A percentile compares a stretch with the other conserved stretches of the same genome.
These are phyloP conservation scores for Epistrophella euchroma DNA, from an alignment of 2,888 invertebrate genomes.

Conservation along the genomic window DNA sequence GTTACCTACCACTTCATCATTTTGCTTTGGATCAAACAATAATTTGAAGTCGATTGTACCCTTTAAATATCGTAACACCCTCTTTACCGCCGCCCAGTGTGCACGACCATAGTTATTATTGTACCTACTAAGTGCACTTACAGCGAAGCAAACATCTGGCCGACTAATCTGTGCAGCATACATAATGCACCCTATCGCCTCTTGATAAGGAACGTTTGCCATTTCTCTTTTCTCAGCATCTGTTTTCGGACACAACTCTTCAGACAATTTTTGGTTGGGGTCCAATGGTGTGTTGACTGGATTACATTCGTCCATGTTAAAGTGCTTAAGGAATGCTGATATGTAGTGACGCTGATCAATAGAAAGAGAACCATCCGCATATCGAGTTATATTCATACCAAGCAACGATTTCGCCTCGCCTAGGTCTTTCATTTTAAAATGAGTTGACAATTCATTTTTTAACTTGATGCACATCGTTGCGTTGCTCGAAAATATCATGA, in stretches of 20 bases:
- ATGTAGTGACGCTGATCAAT: constrained; percentile 42
- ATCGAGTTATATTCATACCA: constrained; percentile 2
- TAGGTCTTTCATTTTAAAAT: constrained; percentile 62
- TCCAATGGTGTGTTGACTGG: constrained; percentile 59
- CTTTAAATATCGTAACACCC: background rate
- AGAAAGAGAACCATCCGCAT: constrained; percentile 17
- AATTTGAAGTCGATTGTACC: constrained; percentile 45
- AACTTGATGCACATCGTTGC: background rate
- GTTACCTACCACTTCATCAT: background rate
- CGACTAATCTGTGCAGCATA: too few relatives aligned
- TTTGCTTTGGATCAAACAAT: constrained; percentile 6
- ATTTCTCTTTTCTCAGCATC: constrained; percentile 50
- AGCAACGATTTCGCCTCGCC: constrained; percentile 23
- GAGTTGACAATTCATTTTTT: background rate
- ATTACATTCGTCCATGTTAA: constrained; percentile 60
- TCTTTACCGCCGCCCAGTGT: constrained; percentile 61
- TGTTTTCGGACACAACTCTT: constrained; percentile 54
- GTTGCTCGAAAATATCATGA: constrained; percentile 48
- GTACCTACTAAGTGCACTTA: constrained; percentile 62
- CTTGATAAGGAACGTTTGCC: constrained; percentile 52
- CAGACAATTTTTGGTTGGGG: constrained; percentile 52
- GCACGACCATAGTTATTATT: constrained; percentile 62
- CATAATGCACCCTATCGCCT: constrained; percentile 47
- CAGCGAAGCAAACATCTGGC: too few relatives aligned
- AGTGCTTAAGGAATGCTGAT: constrained; percentile 39